A percentile compares a stretch with the other conserved stretches of the same genome.
Evolutionary conservation across 2,797 vertebrate species (phyloP).

Genomic region (Phataginus tetradactyla): DNA sequence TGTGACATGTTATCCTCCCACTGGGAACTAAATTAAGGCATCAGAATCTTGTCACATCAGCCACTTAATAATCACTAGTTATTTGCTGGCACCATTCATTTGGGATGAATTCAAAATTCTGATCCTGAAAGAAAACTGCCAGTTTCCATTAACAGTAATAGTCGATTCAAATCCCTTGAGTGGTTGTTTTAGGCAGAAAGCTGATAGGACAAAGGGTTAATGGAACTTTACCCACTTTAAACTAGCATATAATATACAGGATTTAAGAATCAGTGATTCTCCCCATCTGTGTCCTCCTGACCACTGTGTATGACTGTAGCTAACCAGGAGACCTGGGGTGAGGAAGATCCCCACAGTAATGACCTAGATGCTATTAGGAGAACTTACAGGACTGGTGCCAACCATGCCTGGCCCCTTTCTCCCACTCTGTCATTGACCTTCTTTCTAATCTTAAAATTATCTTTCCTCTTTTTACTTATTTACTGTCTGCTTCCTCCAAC

Average conservation of each 20-base stretch:
- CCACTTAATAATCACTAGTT: conserved; percentile 73
- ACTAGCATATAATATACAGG: not conserved
- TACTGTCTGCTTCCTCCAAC: not conserved
- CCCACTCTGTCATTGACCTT: not conserved
- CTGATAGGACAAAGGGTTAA: not conserved
- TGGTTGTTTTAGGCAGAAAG: not conserved
- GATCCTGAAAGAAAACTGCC: conserved; percentile 66
- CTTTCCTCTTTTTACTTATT: not conserved
- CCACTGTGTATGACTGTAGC: not conserved
- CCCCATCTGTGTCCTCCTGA: not conserved
- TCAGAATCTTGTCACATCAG: conserved; percentile 80
- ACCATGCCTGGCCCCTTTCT: not conserved
- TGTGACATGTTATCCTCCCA: conserved; percentile 73
- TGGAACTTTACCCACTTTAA: not conserved
- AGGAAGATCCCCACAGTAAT: accelerated
- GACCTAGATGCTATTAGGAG: not conserved
- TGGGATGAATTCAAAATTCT: conserved; percentile 64
- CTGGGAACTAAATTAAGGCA: conserved; percentile 80
- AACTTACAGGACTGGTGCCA: not conserved
- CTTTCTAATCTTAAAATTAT: not conserved
- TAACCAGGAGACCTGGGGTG: not conserved
- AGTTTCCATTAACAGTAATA: conserved; percentile 42
- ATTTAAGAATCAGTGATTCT: not conserved
- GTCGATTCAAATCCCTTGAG: not conserved
- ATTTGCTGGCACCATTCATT: conserved; percentile 76